phyloP scores from a whole-genome alignment of 2,797 vertebrate species.

The Monodelphis domestica region DNA sequence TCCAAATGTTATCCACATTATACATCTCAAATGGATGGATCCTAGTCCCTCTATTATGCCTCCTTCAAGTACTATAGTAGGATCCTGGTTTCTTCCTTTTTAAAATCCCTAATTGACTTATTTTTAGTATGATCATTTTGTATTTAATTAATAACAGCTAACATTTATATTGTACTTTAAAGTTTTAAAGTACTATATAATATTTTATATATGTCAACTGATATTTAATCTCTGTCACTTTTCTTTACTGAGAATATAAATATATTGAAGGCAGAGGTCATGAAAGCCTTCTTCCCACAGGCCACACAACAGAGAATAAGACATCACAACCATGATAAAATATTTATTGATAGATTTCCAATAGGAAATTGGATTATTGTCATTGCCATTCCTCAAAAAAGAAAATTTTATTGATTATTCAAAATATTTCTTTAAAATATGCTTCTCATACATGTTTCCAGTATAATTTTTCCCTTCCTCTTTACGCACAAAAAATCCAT shows the following conservation, averaged over 20 bases:
- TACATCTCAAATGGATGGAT: not conserved
- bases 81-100: constrained; percentile 1
- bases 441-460: not conserved
- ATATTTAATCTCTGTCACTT: constrained; percentile 1
- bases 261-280: not conserved
- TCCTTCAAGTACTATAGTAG: not conserved
- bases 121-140: not conserved
- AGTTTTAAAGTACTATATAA: not conserved
- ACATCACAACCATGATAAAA: not conserved
- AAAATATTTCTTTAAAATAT: constrained; percentile 55
- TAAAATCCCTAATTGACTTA: not conserved
- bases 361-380: not conserved
- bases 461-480: not conserved
- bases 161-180: not conserved
- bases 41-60: not conserved
- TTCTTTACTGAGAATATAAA: constrained; percentile 2
- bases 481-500: not conserved
- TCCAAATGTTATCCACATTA: not conserved
- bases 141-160: not conserved
- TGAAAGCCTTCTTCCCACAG: not conserved
- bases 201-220: not conserved
- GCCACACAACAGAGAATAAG: not conserved
- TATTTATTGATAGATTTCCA: not conserved
- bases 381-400: not conserved
- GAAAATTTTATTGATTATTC: not conserved